Percentiles rank a stretch among this genome's conserved stretches.
Conservation (phyloP, 2,113 vertebrate species). For the Oenanthe oenanthe region DNA sequence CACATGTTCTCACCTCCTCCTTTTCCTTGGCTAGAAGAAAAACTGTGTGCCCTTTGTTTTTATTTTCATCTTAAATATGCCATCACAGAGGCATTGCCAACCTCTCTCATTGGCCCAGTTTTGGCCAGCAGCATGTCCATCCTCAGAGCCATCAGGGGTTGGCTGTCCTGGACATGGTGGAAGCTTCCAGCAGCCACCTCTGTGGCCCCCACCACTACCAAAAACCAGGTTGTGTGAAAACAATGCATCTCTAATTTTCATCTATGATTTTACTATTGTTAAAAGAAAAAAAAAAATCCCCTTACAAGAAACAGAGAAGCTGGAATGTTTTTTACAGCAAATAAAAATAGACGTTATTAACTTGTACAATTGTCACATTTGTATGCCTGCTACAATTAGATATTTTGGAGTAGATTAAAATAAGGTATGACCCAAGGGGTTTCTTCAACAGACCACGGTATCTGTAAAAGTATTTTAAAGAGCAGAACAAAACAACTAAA, state of each 20-base stretch:
- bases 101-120: fast-evolving
- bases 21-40: not conserved
- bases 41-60: not conserved
- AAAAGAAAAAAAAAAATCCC: not conserved
- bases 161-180: not conserved
- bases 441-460: not conserved
- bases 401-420: not conserved
- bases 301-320: not conserved
- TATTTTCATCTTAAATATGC: not conserved
- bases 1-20: too few species aligned
- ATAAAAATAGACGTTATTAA: not conserved
- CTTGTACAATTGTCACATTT: not conserved
- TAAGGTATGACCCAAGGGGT: not conserved
- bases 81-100: fast-evolving
- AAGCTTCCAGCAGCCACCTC: not conserved
- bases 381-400: not conserved
- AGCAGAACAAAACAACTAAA: not conserved
- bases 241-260: not conserved
- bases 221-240: not conserved
- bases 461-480: not conserved
- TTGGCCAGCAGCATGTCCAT: not conserved
- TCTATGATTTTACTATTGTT: not conserved
- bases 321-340: not conserved
- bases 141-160: fast-evolving
- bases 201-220: not conserved